These are phyloP conservation scores for Halictus rubicundus DNA, from an alignment of 1,140 invertebrate genomes.

Conservation along the genomic window DNA sequence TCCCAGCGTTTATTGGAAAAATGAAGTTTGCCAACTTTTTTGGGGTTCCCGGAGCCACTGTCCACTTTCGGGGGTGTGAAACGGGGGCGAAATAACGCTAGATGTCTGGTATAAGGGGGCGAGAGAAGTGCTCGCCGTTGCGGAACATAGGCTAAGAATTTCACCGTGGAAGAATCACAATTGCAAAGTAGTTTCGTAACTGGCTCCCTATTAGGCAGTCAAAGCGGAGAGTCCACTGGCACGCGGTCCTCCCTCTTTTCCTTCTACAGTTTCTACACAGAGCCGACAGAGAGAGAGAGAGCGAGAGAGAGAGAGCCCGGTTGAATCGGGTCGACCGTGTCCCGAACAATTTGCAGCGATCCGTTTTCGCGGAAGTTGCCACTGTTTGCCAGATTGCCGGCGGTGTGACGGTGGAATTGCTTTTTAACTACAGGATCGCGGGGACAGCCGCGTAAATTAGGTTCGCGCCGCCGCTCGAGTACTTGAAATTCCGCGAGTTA, in stretches of 20 bases:
- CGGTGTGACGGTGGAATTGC: conserved; percentile 40
- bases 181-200: conserved; percentile 69
- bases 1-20: too few relatives aligned
- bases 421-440: conserved; percentile 36
- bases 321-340: conserved; percentile 15
- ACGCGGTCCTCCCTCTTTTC: background rate
- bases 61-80: background rate
- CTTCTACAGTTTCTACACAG: too few relatives aligned
- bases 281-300: too few relatives aligned
- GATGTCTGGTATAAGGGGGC: background rate
- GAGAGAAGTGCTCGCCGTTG: background rate
- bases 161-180: conserved; percentile 63
- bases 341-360: background rate
- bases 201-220: conserved; percentile 63
- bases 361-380: conserved; percentile 16
- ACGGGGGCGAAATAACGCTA: background rate
- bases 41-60: too few relatives aligned
- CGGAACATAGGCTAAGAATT: conserved; percentile 40
- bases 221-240: background rate
- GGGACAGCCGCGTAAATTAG: conserved; percentile 35
- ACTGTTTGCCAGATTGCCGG: conserved; percentile 40
- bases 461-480: conserved; percentile 7
- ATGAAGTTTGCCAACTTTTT: too few relatives aligned
- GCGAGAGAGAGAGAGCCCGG: too few relatives aligned
- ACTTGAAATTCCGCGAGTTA: conserved; percentile 38